These are phyloP conservation scores for Ormyrus rosae DNA, from an alignment of 2,888 invertebrate species.

Conservation along the genomic window DNA sequence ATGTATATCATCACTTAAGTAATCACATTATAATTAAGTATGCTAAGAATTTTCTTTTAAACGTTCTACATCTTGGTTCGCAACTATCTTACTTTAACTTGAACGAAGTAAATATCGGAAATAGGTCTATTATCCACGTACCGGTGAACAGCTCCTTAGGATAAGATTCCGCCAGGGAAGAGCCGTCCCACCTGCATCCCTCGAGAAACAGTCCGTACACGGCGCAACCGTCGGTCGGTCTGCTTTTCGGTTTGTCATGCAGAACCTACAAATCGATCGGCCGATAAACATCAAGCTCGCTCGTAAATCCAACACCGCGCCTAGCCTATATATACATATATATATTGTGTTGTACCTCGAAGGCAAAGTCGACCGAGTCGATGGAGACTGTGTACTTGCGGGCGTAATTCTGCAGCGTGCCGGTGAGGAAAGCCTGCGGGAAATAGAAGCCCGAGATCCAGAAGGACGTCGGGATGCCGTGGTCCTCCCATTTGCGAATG, in stretches of 20 bases:
- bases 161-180: conserved; percentile 79
- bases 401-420: conserved; percentile 89
- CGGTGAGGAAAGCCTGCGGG: conserved; percentile 90
- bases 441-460: conserved; percentile 93
- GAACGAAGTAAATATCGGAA: not conserved
- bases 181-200: conserved; percentile 85
- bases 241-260: conserved; percentile 75
- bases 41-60: too few relatives aligned
- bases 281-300: not conserved
- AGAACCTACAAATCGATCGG: conserved; percentile 37
- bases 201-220: conserved; percentile 85
- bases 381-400: conserved; percentile 86
- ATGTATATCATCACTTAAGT: too few relatives aligned
- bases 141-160: conserved; percentile 85
- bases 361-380: conserved; percentile 82
- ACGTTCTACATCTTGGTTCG: too few relatives aligned
- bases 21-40: too few relatives aligned
- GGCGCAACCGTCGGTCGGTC: conserved; percentile 80
- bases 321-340: too few relatives aligned
- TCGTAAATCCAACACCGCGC: too few relatives aligned
- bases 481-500: conserved; percentile 81
- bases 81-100: too few relatives aligned
- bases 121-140: conserved; percentile 62
- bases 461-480: conserved; percentile 85
- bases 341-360: conserved; percentile 78